Percentiles rank a stretch among this genome's conserved stretches.
Evolutionary conservation across 2,797 vertebrate species (phyloP).

Genomic region (Chelmon rostratus): DNA sequence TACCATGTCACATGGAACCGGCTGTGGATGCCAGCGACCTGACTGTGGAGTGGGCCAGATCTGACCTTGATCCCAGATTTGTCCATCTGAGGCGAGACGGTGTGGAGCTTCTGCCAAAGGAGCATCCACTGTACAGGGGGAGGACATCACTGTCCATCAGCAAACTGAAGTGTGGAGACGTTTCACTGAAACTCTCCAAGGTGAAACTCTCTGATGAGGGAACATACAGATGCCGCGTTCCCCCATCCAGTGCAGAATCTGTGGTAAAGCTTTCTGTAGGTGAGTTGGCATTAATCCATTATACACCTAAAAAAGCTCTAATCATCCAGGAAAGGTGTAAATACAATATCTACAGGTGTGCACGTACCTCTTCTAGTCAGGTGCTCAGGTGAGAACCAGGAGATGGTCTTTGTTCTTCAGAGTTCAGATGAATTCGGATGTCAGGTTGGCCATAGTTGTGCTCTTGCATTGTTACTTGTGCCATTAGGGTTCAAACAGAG

Average conservation of each 20-base stretch:
- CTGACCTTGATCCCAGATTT: background rate
- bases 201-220: constrained; percentile 49
- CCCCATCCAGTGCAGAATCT: fast-evolving
- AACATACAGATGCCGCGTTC: constrained; percentile 7
- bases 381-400: no score
- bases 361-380: no score
- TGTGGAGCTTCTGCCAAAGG: background rate
- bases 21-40: background rate
- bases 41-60: constrained; percentile 54
- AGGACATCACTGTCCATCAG: constrained; percentile 52
- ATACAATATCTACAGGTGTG: background rate
- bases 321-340: background rate
- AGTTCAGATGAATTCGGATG: no score
- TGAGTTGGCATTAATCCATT: background rate
- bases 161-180: constrained; percentile 60
- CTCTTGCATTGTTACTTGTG: no score
- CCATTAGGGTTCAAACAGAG: no score
- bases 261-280: background rate
- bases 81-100: constrained; percentile 23
- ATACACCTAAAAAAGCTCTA: no score
- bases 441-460: no score
- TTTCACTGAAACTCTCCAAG: constrained; percentile 64
- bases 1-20: constrained; percentile 39
- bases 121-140: constrained; percentile 31
- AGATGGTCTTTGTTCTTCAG: no score